phyloP scores from a whole-genome alignment of 2,113 vertebrate genomes.

The Seriola dumerili region DNA sequence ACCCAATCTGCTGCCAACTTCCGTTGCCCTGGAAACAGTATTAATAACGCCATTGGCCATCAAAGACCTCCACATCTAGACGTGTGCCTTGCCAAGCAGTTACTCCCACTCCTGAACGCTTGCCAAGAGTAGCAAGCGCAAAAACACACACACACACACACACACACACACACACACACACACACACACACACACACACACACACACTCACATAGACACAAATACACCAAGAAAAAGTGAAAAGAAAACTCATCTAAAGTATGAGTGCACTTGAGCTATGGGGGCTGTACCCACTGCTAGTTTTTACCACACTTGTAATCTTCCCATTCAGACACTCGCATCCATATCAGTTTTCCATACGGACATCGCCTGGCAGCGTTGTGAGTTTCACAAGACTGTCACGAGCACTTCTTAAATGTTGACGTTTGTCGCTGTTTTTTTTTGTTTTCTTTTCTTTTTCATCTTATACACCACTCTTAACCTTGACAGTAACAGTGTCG shows the following conservation, averaged over 20 bases:
- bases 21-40: constrained; percentile 74
- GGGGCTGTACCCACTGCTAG: constrained; percentile 32
- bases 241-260: constrained; percentile 54
- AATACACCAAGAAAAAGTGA: constrained; percentile 29
- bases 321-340: constrained; percentile 22
- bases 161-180: constrained; percentile 35
- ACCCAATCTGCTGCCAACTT: constrained; percentile 62
- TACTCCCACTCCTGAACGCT: constrained; percentile 68
- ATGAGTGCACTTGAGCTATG: constrained; percentile 45
- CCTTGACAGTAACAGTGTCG: constrained; percentile 43
- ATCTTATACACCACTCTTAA: constrained; percentile 56
- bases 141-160: constrained; percentile 29
- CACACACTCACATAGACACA: neutral
- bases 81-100: constrained; percentile 77
- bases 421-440: constrained; percentile 12
- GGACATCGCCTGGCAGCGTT: neutral
- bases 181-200: neutral
- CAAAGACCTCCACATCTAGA: constrained; percentile 70
- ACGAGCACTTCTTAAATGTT: constrained; percentile 40
- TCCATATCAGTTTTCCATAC: constrained; percentile 11
- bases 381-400: neutral
- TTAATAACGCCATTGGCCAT: constrained; percentile 75
- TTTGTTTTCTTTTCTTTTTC: constrained; percentile 4
- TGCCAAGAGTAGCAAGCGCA: constrained; percentile 66
- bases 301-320: constrained; percentile 30